Evolutionary conservation across 2,888 invertebrate species (phyloP), one percentile per base, ranked within the genome.

Genomic region (Lasioglossum morio): DNA sequence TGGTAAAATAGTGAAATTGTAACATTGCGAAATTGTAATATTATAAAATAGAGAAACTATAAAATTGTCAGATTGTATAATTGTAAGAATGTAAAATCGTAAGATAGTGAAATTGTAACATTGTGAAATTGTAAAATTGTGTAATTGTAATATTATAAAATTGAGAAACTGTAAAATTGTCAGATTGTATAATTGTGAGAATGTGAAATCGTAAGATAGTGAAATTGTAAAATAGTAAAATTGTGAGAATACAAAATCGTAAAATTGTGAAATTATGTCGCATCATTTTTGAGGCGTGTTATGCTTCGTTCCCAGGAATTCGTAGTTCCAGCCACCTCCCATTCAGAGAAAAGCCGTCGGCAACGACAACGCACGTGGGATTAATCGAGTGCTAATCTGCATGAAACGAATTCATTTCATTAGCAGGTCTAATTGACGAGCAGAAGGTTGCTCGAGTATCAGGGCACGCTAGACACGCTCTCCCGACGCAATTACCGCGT

Each of bases 351-450:
- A n/a, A 30, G 30, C 27, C 34, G 3, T 72, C 43, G n/a, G 40
- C 70, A 43, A 37, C 53, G 10, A 23, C 19, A 16, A 37, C 60
- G 70, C 63, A 43, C 63, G 40, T 63, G 72, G 53, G 63, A 53
- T 53, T 78, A 78, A 75, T 74, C 77, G 57, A 60, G 53, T 63
- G 63, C 57, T 78, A 73, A 73, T 85, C 77, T 63, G 27, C 84
- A 40, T 46, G 66, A 76, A 14, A 77, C 53, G 57, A 34, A 72
- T 60, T 43, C 75, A 81, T 85, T 81, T 81, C 78, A 78, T 85
- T 81, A 73, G 34, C 34, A 60, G 37, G 43, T 0, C 34, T 86
- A 86, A 86, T 81, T 81, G 78, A 72, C 46, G 57, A 14, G 8
- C 72, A 69, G 53, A 72, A 76, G 60, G 37, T 69, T 60, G 46